Evolutionary conservation across 2,888 invertebrate species (phyloP), one percentile per base, ranked within the genome.

Genomic region (Nomada lathburiana): DNA sequence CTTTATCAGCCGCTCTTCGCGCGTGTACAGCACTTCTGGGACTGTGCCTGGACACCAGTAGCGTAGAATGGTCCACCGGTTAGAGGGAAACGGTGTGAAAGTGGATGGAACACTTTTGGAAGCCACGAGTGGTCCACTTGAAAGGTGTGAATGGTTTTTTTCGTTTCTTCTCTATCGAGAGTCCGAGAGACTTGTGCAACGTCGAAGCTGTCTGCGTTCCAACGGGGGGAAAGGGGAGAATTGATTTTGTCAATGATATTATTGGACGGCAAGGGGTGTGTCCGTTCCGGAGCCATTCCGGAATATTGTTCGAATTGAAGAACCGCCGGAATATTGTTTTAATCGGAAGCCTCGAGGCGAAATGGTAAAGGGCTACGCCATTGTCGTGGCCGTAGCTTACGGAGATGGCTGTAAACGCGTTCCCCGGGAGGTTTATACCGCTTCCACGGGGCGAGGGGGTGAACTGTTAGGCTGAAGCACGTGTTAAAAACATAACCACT

Each of bases 401-500:
- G 86, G 78, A 84, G 80, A 84, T 55, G 81, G 73, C 80, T 80
- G 73, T 69, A 73, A 71, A 53, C 84, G 65, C 36, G 36, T 36
- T 84, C 82, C 79, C 64, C 77, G 78, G 65, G 70, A 74, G 71
- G 79, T 77, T 86, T 80, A 65, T 77, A 77, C 63, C 60, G 65
- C 36, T 57, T 53, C 44, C 29, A 29, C 60, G 63, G 69, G 78
- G 70, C 42, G 73, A 72, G 81, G 65, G 79, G 76, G 71, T 78
- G 76, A 72, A 80, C 87, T 84, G 81, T 89, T 84, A 86, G 85
- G 79, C 81, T 78, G 89, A 84, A 91, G 91, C 92, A 92, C 91
- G 92, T 92, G 92, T 91, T 92, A 92, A 92, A 91, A 92, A 92
- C 91, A 92, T 91, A 91, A 92, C 90, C 91, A 92, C 92, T 92